A percentile compares a stretch with the other conserved stretches of the same genome.
These are phyloP conservation scores for Psammodynastes pulverulentus DNA, from an alignment of 2,113 vertebrate genomes.

Conservation along the genomic window DNA sequence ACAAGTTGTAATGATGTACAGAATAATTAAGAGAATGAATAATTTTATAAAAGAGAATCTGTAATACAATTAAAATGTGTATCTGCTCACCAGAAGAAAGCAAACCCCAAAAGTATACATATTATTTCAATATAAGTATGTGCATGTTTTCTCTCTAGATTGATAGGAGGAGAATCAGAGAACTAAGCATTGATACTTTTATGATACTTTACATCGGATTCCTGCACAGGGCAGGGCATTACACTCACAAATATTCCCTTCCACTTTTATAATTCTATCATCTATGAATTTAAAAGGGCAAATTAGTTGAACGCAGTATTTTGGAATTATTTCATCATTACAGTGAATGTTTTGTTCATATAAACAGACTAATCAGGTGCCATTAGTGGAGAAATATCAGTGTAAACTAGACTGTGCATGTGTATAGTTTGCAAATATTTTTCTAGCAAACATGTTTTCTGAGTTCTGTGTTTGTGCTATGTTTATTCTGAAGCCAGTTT, in stretches of 20 bases:
- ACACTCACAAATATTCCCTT: neutral
- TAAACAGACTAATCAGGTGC: neutral
- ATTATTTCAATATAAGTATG: neutral
- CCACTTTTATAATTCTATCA: neutral
- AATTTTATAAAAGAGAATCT: neutral
- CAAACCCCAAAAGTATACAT: neutral
- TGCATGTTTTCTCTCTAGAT: neutral
- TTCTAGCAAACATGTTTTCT: neutral
- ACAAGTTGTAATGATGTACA: neutral
- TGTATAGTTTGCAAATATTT: neutral
- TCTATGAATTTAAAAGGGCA: neutral
- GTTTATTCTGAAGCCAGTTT: neutral
- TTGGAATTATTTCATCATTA: neutral
- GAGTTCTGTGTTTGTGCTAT: neutral
- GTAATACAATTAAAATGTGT: neutral
- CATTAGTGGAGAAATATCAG: neutral
- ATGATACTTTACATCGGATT: neutral
- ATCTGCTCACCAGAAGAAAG: neutral
- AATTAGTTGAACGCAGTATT: neutral
- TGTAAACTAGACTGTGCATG: neutral
- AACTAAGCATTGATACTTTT: neutral
- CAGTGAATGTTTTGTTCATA: neutral
- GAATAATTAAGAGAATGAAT: neutral
- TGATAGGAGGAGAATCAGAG: neutral
- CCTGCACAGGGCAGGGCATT: neutral